These are phyloP conservation scores for Montipora capricornis DNA, from an alignment of 64 coral and sea anemone genomes.

Conservation along the genomic window DNA sequence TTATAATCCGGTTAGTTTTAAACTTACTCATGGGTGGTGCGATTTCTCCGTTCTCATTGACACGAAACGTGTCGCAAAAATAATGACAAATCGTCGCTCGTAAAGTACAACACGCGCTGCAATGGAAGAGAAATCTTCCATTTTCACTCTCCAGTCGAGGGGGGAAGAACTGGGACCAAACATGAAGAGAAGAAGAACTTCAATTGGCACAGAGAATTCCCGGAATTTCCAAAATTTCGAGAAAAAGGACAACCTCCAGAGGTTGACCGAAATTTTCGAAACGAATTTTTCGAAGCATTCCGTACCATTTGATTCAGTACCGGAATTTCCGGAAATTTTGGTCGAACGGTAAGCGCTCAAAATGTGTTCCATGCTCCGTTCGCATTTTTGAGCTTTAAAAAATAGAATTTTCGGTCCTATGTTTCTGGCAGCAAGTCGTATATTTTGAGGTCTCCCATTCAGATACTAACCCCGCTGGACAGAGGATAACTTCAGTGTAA, in stretches of 20 bases:
- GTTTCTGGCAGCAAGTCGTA: no score
- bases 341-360: no score
- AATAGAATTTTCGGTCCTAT: no score
- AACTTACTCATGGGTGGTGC: neutral
- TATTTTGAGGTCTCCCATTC: no score
- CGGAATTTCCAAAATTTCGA: neutral
- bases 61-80: neutral
- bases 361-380: no score
- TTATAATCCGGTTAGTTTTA: neutral
- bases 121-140: neutral
- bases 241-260: neutral
- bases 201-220: neutral
- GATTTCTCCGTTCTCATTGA: neutral
- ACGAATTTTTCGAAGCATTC: neutral
- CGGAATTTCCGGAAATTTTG: no score
- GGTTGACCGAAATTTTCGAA: neutral
- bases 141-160: neutral
- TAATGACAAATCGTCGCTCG: neutral
- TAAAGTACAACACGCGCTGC: neutral
- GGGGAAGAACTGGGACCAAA: neutral
- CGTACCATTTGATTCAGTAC: neutral
- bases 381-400: no score
- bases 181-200: neutral
- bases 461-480: no score
- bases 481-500: no score